Percentiles rank a stretch among this genome's conserved stretches.
Conservation (phyloP, 64 coral and sea anemone species). For the Porites australiensis region DNA sequence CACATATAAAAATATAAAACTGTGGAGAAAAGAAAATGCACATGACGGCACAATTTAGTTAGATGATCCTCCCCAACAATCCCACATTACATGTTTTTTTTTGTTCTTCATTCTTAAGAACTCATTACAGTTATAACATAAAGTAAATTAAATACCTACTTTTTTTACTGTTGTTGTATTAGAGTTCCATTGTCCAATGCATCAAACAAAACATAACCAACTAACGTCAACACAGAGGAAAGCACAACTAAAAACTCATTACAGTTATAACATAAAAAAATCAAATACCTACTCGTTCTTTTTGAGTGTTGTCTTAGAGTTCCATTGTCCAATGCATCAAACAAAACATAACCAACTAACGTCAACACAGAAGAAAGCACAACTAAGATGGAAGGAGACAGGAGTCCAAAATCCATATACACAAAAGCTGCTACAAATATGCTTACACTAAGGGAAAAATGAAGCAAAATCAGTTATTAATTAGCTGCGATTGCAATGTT, state of each 20-base stretch:
- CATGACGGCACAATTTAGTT: too few species aligned
- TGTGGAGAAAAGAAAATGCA: too few species aligned
- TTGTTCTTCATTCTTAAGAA: too few species aligned
- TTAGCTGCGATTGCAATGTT: too few species aligned
- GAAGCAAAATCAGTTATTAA: not conserved
- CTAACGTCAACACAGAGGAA: not conserved
- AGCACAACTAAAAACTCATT: too few species aligned
- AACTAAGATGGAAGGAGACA: constrained; percentile 83
- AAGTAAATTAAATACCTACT: constrained; percentile 31
- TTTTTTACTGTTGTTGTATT: constrained; percentile 56
- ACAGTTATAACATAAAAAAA: not conserved
- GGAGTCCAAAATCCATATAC: constrained; percentile 81
- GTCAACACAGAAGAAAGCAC: constrained; percentile 57
- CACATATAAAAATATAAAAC: too few species aligned
- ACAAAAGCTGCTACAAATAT: constrained; percentile 95
- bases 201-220: constrained; percentile 66
- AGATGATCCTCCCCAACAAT: too few species aligned
- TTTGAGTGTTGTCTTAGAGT: constrained; percentile 55
- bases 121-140: too few species aligned
- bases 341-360: constrained; percentile 75
- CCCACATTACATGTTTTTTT: too few species aligned
- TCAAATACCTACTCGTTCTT: constrained; percentile 71
- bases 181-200: constrained; percentile 53
- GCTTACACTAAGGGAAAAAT: constrained; percentile 76
- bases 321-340: constrained; percentile 76